These are phyloP conservation scores for Silurus aristotelis DNA, from an alignment of 2,797 vertebrate species.

Conservation along the genomic window DNA sequence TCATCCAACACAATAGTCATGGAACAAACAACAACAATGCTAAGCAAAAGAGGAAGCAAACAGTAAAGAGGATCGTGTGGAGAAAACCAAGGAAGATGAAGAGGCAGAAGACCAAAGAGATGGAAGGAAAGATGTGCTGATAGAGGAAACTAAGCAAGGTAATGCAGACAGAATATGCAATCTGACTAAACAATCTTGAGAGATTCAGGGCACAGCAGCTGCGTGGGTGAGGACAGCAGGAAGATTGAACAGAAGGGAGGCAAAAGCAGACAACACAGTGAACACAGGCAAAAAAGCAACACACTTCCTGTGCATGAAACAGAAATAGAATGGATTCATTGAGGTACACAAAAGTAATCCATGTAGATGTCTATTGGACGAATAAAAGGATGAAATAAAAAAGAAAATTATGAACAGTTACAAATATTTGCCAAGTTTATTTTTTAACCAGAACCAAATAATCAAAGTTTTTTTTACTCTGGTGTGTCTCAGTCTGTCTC, in stretches of 20 bases:
- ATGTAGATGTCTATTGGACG: conserved; percentile 41
- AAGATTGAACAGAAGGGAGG: conserved; percentile 62
- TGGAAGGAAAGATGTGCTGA: conserved; percentile 61
- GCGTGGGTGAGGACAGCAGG: conserved; percentile 54
- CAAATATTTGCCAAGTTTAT: neutral
- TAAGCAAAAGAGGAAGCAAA: conserved; percentile 25
- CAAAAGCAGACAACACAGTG: conserved; percentile 53
- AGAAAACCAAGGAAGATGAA: conserved; percentile 50
- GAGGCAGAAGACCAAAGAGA: conserved; percentile 41
- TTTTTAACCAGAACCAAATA: conserved; percentile 14
- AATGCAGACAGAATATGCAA: conserved; percentile 66
- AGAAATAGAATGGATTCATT: conserved; percentile 47
- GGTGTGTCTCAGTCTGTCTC: conserved; percentile 16
- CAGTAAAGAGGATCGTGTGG: conserved; percentile 64
- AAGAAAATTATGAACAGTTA: neutral
- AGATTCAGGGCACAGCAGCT: conserved; percentile 51
- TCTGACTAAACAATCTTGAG: conserved; percentile 54
- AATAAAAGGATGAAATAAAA: conserved; percentile 8
- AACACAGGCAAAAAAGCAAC: conserved; percentile 41
- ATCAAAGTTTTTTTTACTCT: conserved; percentile 19
- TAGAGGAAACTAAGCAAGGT: conserved; percentile 49
- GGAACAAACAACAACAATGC: conserved; percentile 8
- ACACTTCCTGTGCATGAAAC: conserved; percentile 52
- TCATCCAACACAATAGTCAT: neutral
- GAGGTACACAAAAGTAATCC: conserved; percentile 55